Evolutionary conservation across 2,113 vertebrate genomes (phyloP), one percentile per base, ranked within the genome.

Genomic region (Erpornis zantholeuca): DNA sequence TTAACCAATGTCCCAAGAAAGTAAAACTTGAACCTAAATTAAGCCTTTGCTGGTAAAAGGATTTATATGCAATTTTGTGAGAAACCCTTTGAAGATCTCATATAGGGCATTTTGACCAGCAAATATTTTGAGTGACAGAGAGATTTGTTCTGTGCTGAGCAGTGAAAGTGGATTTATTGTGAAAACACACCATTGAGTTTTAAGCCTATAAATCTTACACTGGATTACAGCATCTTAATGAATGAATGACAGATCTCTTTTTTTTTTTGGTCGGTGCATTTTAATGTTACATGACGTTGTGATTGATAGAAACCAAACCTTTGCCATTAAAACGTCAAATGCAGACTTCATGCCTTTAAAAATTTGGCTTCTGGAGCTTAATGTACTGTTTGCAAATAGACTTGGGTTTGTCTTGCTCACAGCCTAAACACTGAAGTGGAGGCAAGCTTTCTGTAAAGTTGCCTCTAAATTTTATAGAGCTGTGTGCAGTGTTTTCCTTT

Each of bases 311-410:
- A 98, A 97, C 97, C 98, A 98, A 98, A 97, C 97, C 93, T 97
- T 95, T 95, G 88, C 97, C 96, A 97, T 98, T 98, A 98, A 98
- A 98, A 97, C 0, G 97, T 98, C 98, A 98, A 96, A 97, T 52
- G 91, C 63, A 96, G 96, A 93, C 97, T 95, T 92, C 93, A 97
- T 98, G 96, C 93, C 92, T 97, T 97, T 98, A 96, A 97, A 97
- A 98, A 94, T 95, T 96, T 95, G 97, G 96, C 97, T 98, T 98
- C 98, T 98, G 98, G 97, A 97, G 97, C 97, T 98, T 98, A 98
- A 98, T 97, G 97, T 95, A 97, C 97, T 98, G 95, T 97, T 98
- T 98, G 97, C 97, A 98, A 98, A 98, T 97, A 98, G 97, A 97
- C 96, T 97, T 95, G 81, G n/a, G 11, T 98, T 98, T 97, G 96